These are phyloP conservation scores for Papilio dardanus DNA, from an alignment of 1,140 invertebrate genomes.

Conservation along the genomic window DNA sequence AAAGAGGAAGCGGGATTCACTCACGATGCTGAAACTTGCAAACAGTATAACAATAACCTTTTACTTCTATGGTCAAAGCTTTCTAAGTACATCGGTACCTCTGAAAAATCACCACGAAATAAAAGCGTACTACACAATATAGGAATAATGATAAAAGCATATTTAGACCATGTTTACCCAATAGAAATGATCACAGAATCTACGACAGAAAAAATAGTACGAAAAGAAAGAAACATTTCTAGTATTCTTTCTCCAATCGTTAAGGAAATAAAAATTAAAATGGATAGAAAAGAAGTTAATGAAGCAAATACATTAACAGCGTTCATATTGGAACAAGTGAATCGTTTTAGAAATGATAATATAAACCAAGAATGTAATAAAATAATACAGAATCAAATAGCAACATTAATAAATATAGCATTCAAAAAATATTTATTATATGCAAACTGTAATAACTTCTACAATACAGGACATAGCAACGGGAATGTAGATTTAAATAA, in stretches of 20 bases:
- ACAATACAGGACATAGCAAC: not conserved
- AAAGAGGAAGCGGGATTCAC: conserved; percentile 27
- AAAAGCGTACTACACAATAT: conserved; percentile 33
- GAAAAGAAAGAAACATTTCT: not conserved
- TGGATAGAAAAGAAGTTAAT: not conserved
- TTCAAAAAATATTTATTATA: conserved; percentile 21
- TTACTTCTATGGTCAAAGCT: not conserved
- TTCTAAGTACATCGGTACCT: conserved; percentile 8
- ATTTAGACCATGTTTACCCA: conserved; percentile 27
- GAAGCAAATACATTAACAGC: not conserved
- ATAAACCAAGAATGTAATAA: conserved; percentile 14
- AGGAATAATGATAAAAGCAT: conserved; percentile 26
- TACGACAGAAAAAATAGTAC: not conserved
- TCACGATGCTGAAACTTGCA: conserved; percentile 20
- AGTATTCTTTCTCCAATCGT: conserved; percentile 19
- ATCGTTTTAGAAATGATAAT: not conserved
- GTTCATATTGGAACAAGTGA: not conserved
- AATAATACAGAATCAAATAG: conserved; percentile 14
- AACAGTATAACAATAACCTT: conserved; percentile 17
- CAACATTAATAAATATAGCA: conserved; percentile 14
- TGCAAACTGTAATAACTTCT: conserved; percentile 9
- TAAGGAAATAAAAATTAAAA: conserved; percentile 14
- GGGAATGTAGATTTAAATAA: not conserved
- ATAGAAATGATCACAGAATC: not conserved
- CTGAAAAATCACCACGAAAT: conserved; percentile 18